Evolutionary conservation across 2,797 vertebrate species (phyloP), one percentile per base, ranked within the genome.

Genomic region (Sphenodon punctatus): DNA sequence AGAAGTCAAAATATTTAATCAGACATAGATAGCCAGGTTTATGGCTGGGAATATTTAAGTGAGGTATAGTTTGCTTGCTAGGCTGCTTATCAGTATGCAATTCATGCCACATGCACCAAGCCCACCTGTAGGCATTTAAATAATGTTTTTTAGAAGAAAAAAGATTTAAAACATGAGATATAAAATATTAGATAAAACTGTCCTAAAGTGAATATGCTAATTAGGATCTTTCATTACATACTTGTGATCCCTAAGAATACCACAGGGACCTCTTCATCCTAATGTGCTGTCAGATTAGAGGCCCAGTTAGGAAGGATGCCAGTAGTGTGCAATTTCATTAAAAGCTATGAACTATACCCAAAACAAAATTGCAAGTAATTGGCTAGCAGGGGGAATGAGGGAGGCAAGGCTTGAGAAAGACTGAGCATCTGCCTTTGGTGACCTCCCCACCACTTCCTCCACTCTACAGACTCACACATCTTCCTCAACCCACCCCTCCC

Each of bases 161-260:
- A 15, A 11, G 27, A 46, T 49, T 36, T 34, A 64, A 82, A 69
- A 30, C 5, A 20, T 30, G 53, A 12, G 36, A 43, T 6, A 51
- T 41, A 38, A 25, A 64, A 49, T 25, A 76, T 13, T 32, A 59
- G 14, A 15, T 59, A 43, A 82, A 76, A 51, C 43, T 32, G 13
- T 16, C 10, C 61, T 38, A 13, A 70, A 58, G 10, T 55, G 48
- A 39, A 49, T n/a, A 14, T n/a, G n/a, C n/a, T 3, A 51, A 51
- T 51, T 25, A 51, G 25, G 51, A n/a, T 41, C 10, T 70, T 66
- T 70, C 10, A 17, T 55, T 55, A 36, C 20, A 48, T 46, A 36
- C 25, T 36, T 2, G 4, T 36, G 65, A 59, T 9, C 3, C 17
- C 48, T 58, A 13, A 23, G 3, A 60, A 13, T 48, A 8, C 25